Conservation (phyloP, 2,797 vertebrate species). For the Chrysocyon brachyurus region DNA sequence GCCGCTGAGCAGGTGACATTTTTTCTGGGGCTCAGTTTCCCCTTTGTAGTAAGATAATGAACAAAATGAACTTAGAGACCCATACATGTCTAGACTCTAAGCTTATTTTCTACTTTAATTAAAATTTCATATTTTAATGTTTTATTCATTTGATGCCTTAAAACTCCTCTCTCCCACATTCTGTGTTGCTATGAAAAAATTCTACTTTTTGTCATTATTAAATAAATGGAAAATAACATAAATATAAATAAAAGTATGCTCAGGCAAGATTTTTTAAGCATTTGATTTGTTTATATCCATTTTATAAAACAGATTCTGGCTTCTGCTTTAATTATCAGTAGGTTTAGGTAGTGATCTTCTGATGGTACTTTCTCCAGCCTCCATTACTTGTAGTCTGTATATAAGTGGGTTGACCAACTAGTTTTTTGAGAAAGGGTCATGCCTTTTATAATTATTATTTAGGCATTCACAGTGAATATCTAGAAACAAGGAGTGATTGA, state of each 20-base stretch:
- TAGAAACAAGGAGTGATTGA: neutral
- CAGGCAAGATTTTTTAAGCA: neutral
- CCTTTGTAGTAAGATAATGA: neutral
- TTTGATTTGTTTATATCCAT: neutral
- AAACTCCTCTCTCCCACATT: neutral
- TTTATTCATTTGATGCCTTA: constrained; percentile 29
- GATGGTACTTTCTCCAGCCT: neutral
- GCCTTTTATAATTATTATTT: neutral
- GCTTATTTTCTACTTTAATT: neutral
- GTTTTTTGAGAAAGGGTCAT: neutral
- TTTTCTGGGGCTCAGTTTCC: neutral
- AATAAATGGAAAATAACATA: constrained; percentile 27
- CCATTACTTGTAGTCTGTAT: neutral
- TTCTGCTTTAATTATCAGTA: neutral
- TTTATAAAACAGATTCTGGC: neutral
- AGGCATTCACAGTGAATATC: neutral
- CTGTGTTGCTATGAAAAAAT: neutral
- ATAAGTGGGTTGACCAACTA: neutral
- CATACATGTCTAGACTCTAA: neutral
- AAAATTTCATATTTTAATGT: neutral
- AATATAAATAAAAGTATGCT: neutral
- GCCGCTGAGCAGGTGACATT: neutral
- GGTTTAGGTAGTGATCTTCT: neutral
- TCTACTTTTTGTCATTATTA: neutral
- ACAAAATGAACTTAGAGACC: neutral